Conservation (phyloP, 1,140 invertebrate genomes). For the Papilio polyxenes region DNA sequence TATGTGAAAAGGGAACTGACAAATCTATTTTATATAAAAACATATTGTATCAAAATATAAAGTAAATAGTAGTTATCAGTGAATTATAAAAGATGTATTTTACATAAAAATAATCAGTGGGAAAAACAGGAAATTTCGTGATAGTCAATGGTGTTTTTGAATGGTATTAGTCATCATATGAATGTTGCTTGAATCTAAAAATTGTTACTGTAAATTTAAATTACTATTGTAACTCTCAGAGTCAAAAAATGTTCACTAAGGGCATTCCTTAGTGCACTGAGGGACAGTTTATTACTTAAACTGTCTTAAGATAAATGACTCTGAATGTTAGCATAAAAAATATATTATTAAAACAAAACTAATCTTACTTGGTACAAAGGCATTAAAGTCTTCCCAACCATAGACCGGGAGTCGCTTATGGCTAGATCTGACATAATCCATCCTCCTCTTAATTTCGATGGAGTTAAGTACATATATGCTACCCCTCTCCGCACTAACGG, state of each 20-base stretch:
- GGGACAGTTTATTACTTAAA: too few relatives aligned
- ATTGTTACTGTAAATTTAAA: too few relatives aligned
- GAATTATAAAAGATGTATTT: neutral
- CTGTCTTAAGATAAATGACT: neutral
- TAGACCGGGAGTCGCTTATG: conserved; percentile 86
- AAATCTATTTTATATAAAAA: too few relatives aligned
- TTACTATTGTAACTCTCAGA: too few relatives aligned
- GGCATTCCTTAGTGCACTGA: too few relatives aligned
- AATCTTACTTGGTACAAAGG: conserved; percentile 82
- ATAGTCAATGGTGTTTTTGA: too few relatives aligned
- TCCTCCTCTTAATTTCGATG: conserved; percentile 78
- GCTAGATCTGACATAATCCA: conserved; percentile 87
- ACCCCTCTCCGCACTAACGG: conserved; percentile 83
- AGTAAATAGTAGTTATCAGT: too few relatives aligned
- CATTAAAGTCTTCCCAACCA: conserved; percentile 86
- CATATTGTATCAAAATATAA: too few relatives aligned
- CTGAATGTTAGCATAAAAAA: neutral
- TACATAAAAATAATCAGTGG: neutral
- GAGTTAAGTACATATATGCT: conserved; percentile 89
- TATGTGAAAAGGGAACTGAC: too few relatives aligned
- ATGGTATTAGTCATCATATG: neutral
- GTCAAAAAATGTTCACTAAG: too few relatives aligned
- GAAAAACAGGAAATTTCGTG: neutral
- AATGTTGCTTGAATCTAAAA: too few relatives aligned
- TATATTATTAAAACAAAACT: conserved; percentile 1